These are phyloP conservation scores for Spinus pinus DNA, from an alignment of 2,797 vertebrate genomes.

Conservation along the genomic window DNA sequence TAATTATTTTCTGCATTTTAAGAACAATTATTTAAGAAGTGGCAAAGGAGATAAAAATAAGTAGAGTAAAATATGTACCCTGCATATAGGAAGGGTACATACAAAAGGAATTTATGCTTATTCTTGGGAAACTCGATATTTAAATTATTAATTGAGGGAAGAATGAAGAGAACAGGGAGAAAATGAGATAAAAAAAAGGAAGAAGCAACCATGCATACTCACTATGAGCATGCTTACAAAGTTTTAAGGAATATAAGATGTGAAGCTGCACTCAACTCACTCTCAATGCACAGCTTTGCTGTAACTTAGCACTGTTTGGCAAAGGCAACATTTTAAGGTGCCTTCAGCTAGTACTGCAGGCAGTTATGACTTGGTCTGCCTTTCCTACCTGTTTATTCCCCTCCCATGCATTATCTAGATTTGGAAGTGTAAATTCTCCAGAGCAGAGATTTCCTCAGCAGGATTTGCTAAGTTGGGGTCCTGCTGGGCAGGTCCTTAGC, in stretches of 20 bases:
- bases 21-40: background rate
- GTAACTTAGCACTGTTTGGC: background rate
- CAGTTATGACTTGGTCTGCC: background rate
- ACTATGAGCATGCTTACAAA: background rate
- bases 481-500: background rate
- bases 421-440: background rate
- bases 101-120: background rate
- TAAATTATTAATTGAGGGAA: background rate
- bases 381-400: background rate
- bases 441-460: background rate
- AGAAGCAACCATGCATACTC: background rate
- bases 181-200: background rate
- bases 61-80: background rate
- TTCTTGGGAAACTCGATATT: background rate
- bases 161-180: background rate
- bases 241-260: background rate
- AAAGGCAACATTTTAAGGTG: background rate
- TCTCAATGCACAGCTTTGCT: background rate
- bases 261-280: background rate
- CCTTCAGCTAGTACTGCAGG: background rate
- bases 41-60: slow-evolving; percentile 3
- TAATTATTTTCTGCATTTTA: background rate
- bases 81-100: background rate
- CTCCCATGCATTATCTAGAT: background rate
- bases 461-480: background rate